Evolutionary conservation across 2,888 invertebrate species (phyloP).

Genomic region (Leptarthrus brevirostris): DNA sequence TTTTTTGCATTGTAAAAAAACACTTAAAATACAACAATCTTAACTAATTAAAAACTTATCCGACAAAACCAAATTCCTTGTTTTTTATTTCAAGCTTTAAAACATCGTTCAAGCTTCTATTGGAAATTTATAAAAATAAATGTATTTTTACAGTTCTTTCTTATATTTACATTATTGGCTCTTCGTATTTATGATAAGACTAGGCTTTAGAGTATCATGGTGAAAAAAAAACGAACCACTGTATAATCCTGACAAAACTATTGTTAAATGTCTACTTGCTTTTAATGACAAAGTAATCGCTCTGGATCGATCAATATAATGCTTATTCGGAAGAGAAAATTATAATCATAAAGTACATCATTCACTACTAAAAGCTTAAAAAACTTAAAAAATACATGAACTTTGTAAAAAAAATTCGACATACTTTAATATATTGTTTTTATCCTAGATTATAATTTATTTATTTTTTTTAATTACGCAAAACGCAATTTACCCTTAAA

Average conservation of each 20-base stretch:
- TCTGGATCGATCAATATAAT: conserved; percentile 26
- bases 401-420: too few relatives aligned
- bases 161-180: conserved; percentile 41
- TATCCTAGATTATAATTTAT: too few relatives aligned
- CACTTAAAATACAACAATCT: conserved; percentile 42
- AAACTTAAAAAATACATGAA: too few relatives aligned
- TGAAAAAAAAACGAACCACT: not conserved
- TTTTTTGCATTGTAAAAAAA: conserved; percentile 44
- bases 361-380: too few relatives aligned
- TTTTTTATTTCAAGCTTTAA: conserved; percentile 24
- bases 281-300: not conserved
- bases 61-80: conserved; percentile 29
- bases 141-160: conserved; percentile 35
- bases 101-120: conserved; percentile 33
- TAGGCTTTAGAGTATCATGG: conserved; percentile 35
- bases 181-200: conserved; percentile 25
- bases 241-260: too few relatives aligned
- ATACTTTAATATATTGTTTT: too few relatives aligned
- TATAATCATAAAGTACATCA: too few relatives aligned
- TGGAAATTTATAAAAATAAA: conserved; percentile 39
- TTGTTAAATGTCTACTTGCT: too few relatives aligned
- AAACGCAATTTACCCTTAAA: too few relatives aligned
- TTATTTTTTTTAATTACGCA: too few relatives aligned
- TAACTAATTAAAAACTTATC: conserved; percentile 21
- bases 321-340: too few relatives aligned